These are phyloP conservation scores for Carlito syrichta DNA, from an alignment of 2,113 vertebrate genomes.

Conservation along the genomic window DNA sequence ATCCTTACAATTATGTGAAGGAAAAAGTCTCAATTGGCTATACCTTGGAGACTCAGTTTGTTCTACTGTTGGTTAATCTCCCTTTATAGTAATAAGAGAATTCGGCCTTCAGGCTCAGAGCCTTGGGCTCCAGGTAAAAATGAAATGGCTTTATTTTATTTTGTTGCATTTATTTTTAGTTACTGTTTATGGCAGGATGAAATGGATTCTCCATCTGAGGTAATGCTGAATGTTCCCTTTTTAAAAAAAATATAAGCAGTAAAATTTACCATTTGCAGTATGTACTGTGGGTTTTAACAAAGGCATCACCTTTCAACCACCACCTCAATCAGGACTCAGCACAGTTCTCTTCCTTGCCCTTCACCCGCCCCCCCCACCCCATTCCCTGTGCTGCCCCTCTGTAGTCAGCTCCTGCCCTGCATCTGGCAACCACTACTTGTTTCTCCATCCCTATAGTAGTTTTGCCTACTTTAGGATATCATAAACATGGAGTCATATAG, in stretches of 20 bases:
- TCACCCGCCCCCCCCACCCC: too few species aligned
- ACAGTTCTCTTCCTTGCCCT: background rate
- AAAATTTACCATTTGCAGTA: background rate
- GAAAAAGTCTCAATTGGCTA: background rate
- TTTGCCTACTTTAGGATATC: background rate
- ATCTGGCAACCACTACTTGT: background rate
- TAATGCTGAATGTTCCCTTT: background rate
- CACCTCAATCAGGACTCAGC: background rate
- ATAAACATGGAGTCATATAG: background rate
- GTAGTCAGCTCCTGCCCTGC: fast-evolving
- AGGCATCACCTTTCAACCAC: fast-evolving
- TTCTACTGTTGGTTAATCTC: background rate
- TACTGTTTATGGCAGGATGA: background rate
- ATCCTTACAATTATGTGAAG: background rate
- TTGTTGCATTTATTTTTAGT: background rate
- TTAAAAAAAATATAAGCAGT: background rate
- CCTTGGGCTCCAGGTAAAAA: background rate
- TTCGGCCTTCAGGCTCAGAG: background rate
- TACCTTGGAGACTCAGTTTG: background rate
- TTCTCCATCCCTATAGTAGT: background rate
- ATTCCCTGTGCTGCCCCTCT: background rate
- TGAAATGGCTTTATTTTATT: background rate
- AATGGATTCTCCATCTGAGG: background rate
- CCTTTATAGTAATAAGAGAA: background rate
- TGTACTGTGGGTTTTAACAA: background rate